Evolutionary conservation across 2,797 vertebrate species (phyloP).

Genomic region (Paratrypauchen microcephalus): DNA sequence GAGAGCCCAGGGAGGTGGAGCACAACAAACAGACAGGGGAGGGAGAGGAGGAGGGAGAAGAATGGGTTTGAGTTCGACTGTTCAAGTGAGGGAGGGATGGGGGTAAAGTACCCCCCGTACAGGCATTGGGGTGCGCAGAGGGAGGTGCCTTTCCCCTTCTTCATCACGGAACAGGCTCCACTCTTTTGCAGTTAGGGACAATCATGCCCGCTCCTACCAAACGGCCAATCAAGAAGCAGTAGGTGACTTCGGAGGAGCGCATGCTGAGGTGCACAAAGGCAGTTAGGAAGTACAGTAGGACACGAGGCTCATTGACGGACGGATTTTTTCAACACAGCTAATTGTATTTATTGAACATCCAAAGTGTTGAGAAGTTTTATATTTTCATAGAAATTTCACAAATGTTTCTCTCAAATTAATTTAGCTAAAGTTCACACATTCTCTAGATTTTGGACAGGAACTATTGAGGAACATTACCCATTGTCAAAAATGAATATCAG

Average conservation of each 20-base stretch:
- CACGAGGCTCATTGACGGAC: background rate
- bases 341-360: conserved; percentile 1
- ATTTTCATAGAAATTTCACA: background rate
- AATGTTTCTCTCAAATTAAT: too few species aligned
- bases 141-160: conserved; percentile 33
- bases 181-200: conserved; percentile 47
- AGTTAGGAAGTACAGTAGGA: conserved; percentile 7
- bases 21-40: conserved; percentile 68
- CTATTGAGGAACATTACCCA: too few species aligned
- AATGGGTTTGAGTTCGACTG: background rate
- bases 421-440: too few species aligned
- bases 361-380: background rate
- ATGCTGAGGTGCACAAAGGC: conserved; percentile 12
- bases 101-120: conserved; percentile 20
- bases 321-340: background rate
- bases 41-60: conserved; percentile 34
- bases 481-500: too few species aligned
- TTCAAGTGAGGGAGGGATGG: background rate
- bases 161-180: conserved; percentile 58
- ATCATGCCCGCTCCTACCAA: conserved; percentile 40
- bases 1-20: conserved; percentile 68
- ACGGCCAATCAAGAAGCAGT: conserved; percentile 47
- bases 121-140: conserved; percentile 41
- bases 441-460: too few species aligned
- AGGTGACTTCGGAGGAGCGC: conserved; percentile 18